Evolutionary conservation across 2,113 vertebrate genomes (phyloP).

Genomic region (Antennarius striatus): DNA sequence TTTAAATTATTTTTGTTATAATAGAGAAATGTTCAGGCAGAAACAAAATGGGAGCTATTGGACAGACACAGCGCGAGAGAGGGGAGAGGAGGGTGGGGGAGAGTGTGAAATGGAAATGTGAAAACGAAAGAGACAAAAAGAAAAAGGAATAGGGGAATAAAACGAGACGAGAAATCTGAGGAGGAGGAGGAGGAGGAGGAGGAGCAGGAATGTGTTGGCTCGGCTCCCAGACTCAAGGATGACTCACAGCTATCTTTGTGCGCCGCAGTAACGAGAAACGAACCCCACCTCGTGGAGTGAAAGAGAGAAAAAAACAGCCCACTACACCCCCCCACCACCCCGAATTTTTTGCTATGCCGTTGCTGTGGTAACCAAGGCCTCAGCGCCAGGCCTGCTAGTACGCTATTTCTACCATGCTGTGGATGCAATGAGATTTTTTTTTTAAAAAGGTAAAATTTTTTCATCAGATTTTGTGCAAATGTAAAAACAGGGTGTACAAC

Average conservation of each 20-base stretch:
- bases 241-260: constrained; percentile 80
- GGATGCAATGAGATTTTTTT: background rate
- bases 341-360: constrained; percentile 69
- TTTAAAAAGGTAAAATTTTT: constrained; percentile 7
- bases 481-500: background rate
- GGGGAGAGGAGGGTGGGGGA: constrained; percentile 4
- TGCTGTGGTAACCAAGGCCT: constrained; percentile 54
- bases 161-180: constrained; percentile 51
- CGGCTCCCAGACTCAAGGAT: constrained; percentile 59
- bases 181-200: constrained; percentile 34
- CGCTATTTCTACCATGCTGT: constrained; percentile 24
- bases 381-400: constrained; percentile 30
- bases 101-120: constrained; percentile 38
- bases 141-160: constrained; percentile 38
- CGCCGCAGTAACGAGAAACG: constrained; percentile 61
- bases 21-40: constrained; percentile 26
- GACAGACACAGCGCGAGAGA: constrained; percentile 28
- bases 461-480: constrained; percentile 16
- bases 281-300: constrained; percentile 51
- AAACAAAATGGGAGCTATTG: constrained; percentile 57
- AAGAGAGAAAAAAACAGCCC: constrained; percentile 43
- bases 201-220: constrained; percentile 69
- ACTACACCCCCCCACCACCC: background rate
- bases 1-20: background rate
- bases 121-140: constrained; percentile 26